Percentiles rank a stretch among this genome's conserved stretches.
These are phyloP conservation scores for Hirtodrosophila trivittata DNA, from an alignment of 2,888 invertebrate species.

Conservation along the genomic window DNA sequence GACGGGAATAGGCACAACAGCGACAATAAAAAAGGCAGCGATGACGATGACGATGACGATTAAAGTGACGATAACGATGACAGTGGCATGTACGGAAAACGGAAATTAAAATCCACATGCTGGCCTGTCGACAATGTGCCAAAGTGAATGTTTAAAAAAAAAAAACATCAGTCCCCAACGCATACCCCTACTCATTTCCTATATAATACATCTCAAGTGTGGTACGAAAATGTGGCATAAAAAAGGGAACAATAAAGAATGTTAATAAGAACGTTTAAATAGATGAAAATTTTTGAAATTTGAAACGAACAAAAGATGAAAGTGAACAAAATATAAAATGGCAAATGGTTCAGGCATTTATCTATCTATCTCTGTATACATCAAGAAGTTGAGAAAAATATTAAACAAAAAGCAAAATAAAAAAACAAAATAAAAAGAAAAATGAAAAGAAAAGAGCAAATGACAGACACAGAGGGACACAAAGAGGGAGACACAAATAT, in stretches of 20 bases:
- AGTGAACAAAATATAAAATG: slow-evolving; percentile 29
- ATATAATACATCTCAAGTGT: too few species aligned
- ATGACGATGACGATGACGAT: slow-evolving; percentile 21
- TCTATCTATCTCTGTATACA: too few species aligned
- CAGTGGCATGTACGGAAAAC: slow-evolving; percentile 64
- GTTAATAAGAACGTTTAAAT: slow-evolving; percentile 27
- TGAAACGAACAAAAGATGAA: background rate
- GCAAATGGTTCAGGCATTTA: slow-evolving; percentile 1
- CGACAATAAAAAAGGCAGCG: slow-evolving; percentile 4
- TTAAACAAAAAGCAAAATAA: too few species aligned
- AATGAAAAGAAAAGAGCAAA: slow-evolving; percentile 2
- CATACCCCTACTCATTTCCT: background rate
- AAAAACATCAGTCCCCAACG: slow-evolving; percentile 26
- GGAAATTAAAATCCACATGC: slow-evolving; percentile 69
- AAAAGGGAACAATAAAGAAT: slow-evolving; percentile 31
- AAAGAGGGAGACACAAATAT: background rate
- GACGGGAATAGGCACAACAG: slow-evolving; percentile 3
- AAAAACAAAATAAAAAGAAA: too few species aligned
- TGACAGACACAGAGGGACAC: background rate
- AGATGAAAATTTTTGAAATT: slow-evolving; percentile 15
- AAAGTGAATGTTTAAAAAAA: slow-evolving; percentile 9
- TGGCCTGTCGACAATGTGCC: slow-evolving; percentile 41
- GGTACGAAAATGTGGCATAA: slow-evolving; percentile 13
- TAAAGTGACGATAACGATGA: slow-evolving; percentile 54
- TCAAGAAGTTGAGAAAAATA: slow-evolving; percentile 36